Base-by-base conservation (phyloP, 2,113 vertebrate genomes). In the Fregata magnificens region DNA sequence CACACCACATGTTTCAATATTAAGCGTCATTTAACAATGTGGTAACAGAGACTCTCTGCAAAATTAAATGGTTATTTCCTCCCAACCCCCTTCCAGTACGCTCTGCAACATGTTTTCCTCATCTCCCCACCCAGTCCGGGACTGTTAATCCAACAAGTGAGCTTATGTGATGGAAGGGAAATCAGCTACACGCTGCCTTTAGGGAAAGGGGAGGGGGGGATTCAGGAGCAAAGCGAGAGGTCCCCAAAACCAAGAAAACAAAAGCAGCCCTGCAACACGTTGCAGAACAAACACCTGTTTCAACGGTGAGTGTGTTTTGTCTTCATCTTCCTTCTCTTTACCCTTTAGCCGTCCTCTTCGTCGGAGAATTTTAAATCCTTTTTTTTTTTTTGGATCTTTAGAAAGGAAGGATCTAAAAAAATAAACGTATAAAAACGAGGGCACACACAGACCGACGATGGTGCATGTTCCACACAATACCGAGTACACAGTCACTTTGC, bases 241-340 rank as follows among this genome's bases (percentile, higher is more conserved):
- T 82, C 78, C 91, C 94, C 95, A 58, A 82, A 92, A 40, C 4
- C 86, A 29, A 67, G 2, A 28, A 92, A 78, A 84, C 55, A 95
- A 95, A 97, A 98, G 97, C 96, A 98, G 95, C 97, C 96, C 96
- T 36, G 89, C 86, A 96, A 96, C 92, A 93, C 52, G 7, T 95
- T 95, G 95, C 97, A 97, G 94, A 97, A 95, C 94, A 97, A 97
- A 97, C 98, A 97, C 96, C 98, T 98, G 98, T 97, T 97, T 90
- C n/a, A 31, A 72, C 82, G 82, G 88, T 88, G 94, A 97, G 98
- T 96, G 93, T 62, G 32, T 61, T 81, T 78, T 81, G 66, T 74
- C 94, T 92, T 91, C 94, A 16, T 93, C 94, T n/a, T 94, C 93
- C 90, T 93, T n/a, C 83, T 78, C 77, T 70, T 73, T 80, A 42